phyloP scores from a whole-genome alignment of 1,140 invertebrate genomes.

The Babylonia areolata region DNA sequence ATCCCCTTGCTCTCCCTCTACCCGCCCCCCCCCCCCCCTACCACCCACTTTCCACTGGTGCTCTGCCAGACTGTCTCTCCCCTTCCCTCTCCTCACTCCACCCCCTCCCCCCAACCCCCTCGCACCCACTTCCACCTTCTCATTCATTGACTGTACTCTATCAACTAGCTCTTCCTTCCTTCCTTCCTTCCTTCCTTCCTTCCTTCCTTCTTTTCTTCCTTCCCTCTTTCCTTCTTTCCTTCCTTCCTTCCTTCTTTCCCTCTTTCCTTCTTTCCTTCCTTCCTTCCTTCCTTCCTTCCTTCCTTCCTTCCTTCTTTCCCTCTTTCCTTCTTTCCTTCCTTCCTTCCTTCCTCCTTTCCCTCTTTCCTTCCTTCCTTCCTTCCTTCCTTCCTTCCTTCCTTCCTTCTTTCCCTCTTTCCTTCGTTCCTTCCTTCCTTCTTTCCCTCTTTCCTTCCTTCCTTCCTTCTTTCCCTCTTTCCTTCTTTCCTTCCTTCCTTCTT shows the following conservation, averaged over 20 bases:
- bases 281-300: background rate
- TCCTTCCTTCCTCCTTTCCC: no score
- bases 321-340: background rate
- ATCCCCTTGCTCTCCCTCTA: no score
- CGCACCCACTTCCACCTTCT: no score
- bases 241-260: background rate
- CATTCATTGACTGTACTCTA: background rate
- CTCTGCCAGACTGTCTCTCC: no score
- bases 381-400: background rate
- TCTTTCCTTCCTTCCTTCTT: background rate
- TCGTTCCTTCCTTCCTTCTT: background rate
- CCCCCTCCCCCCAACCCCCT: no score
- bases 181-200: no score
- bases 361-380: no score
- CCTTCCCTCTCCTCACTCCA: no score
- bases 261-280: background rate
- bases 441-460: background rate
- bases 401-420: background rate
- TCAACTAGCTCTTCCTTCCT: background rate
- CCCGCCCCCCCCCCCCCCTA: no score
- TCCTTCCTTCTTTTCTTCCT: no score
- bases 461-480: background rate
- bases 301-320: background rate
- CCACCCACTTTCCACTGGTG: no score
- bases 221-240: no score